These are phyloP conservation scores for Reinhardtius hippoglossoides DNA, from an alignment of 2,113 vertebrate genomes.

Conservation along the genomic window DNA sequence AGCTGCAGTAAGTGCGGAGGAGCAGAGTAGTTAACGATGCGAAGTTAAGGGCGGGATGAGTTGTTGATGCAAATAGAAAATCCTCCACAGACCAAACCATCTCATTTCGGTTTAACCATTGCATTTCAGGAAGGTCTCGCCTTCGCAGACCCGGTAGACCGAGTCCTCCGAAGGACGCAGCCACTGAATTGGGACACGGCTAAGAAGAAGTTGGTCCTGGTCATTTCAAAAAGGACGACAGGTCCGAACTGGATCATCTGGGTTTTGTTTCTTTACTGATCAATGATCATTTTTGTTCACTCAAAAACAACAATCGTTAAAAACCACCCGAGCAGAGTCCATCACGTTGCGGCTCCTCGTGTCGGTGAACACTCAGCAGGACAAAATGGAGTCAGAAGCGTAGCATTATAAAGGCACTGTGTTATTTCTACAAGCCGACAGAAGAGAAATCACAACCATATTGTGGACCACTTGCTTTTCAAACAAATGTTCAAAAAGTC, in stretches of 20 bases:
- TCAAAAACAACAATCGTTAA: constrained; percentile 16
- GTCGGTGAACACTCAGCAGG: constrained; percentile 31
- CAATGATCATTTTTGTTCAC: constrained; percentile 24
- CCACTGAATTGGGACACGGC: neutral
- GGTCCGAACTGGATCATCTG: neutral
- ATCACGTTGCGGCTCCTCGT: constrained; percentile 17
- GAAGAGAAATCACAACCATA: constrained; percentile 30
- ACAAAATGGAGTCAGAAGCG: constrained; percentile 46
- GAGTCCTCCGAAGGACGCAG: neutral
- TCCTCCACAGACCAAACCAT: no score
- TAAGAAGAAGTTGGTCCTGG: constrained; percentile 9
- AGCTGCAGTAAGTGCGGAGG: no score
- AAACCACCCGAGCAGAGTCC: constrained; percentile 18
- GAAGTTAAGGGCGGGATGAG: no score
- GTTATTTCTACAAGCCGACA: constrained; percentile 68
- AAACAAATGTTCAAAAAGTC: constrained; percentile 27
- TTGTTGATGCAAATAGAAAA: no score
- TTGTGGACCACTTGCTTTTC: constrained; percentile 29
- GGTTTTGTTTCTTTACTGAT: constrained; percentile 7
- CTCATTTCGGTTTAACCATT: no score
- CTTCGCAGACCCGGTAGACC: no score
- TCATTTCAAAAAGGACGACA: constrained; percentile 8
- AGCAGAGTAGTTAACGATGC: no score
- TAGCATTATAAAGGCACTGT: constrained; percentile 72
- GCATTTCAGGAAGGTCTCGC: no score